A percentile compares a stretch with the other conserved stretches of the same genome.
Conservation (phyloP, 2,797 vertebrate species). For the Xiphorhynchus erythropygius region DNA sequence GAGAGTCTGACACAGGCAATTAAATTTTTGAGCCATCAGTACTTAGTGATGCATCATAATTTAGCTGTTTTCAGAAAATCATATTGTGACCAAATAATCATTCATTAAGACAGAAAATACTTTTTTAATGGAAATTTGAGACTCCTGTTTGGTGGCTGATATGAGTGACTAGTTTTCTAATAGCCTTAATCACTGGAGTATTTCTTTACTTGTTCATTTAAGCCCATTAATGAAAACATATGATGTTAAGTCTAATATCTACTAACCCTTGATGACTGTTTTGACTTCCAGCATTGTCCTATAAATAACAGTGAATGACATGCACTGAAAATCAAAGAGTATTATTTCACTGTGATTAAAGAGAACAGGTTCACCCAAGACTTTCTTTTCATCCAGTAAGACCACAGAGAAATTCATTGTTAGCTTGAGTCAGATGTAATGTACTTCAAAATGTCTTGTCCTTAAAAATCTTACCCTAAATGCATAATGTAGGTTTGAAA, state of each 20-base stretch:
- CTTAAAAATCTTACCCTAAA: constrained; percentile 35
- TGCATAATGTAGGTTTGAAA: constrained; percentile 16
- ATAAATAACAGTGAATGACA: constrained; percentile 71
- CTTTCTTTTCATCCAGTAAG: constrained; percentile 45
- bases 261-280: constrained; percentile 66
- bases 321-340: constrained; percentile 68
- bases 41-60: constrained; percentile 50
- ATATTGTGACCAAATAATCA: constrained; percentile 54
- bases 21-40: constrained; percentile 52
- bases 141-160: constrained; percentile 18
- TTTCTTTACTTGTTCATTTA: constrained; percentile 59
- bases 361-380: constrained; percentile 53
- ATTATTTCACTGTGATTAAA: constrained; percentile 67
- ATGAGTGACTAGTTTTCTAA: constrained; percentile 62
- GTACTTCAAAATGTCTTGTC: constrained; percentile 45
- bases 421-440: constrained; percentile 44
- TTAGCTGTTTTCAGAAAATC: constrained; percentile 58
- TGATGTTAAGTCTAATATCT: constrained; percentile 65
- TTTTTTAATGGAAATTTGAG: constrained; percentile 46
- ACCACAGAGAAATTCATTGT: constrained; percentile 60
- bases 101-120: constrained; percentile 41
- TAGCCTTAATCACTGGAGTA: constrained; percentile 49
- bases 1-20: constrained; percentile 38
- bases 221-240: constrained; percentile 50
- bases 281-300: constrained; percentile 70